Conservation (phyloP, 23 tunicate genomes). For the Halocynthia roretzi region DNA sequence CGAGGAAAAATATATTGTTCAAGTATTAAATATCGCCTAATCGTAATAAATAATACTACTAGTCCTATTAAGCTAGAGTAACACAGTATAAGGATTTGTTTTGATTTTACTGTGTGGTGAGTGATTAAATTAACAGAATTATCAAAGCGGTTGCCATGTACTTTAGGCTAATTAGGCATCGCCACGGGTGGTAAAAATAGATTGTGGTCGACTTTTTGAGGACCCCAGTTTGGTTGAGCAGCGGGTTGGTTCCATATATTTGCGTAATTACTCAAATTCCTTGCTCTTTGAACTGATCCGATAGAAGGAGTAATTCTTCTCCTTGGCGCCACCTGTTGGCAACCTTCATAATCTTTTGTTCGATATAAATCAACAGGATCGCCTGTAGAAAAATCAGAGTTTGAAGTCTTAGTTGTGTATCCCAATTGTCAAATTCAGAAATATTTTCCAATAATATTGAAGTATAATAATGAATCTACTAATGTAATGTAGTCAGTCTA, state of each 20-base stretch:
- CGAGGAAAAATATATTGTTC: too few species aligned
- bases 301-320: conserved; percentile 75
- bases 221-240: conserved; percentile 87
- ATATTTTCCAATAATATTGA: neutral
- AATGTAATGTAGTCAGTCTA: neutral
- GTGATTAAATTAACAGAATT: too few species aligned
- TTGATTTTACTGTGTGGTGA: too few species aligned
- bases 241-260: conserved; percentile 74
- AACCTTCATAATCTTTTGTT: neutral
- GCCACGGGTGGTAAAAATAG: conserved; percentile 76
- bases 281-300: conserved; percentile 80
- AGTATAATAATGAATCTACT: neutral
- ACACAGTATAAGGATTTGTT: too few species aligned
- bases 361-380: neutral
- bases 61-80: too few species aligned
- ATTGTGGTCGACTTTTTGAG: conserved; percentile 72
- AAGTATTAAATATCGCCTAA: too few species aligned
- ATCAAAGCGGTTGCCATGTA: too few species aligned
- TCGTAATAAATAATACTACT: too few species aligned
- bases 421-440: neutral
- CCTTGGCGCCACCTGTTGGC: conserved; percentile 12
- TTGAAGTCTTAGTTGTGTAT: too few species aligned
- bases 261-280: conserved; percentile 76
- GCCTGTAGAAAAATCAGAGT: too few species aligned
- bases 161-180: too few species aligned